These are phyloP conservation scores for Eupelmus urozonus DNA, from an alignment of 2,888 invertebrate species.

Conservation along the genomic window DNA sequence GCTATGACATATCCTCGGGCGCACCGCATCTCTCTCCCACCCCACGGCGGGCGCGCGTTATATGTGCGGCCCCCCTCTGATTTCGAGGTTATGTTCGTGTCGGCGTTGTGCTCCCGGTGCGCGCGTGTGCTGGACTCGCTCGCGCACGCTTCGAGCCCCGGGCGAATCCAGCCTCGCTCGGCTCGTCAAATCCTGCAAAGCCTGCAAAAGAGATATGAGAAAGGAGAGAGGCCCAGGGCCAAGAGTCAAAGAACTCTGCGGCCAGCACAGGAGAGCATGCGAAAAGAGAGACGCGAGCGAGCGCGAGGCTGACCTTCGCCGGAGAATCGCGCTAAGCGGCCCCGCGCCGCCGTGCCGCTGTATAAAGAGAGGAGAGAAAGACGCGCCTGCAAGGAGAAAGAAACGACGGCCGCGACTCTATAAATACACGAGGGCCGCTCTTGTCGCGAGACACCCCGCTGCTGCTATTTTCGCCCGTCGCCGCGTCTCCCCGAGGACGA, in stretches of 20 bases:
- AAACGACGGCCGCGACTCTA: slow-evolving; percentile 14
- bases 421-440: background rate
- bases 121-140: slow-evolving; percentile 10
- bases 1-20: background rate
- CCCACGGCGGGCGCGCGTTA: background rate
- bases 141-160: background rate
- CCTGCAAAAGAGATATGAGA: no score
- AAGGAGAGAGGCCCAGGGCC: no score
- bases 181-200: no score
- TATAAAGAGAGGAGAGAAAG: slow-evolving; percentile 25
- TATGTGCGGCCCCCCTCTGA: background rate
- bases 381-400: no score
- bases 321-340: no score
- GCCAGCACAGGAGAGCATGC: slow-evolving; percentile 32
- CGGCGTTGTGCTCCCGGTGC: slow-evolving; percentile 48
- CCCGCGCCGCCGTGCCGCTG: no score
- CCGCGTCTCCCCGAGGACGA: no score
- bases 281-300: background rate
- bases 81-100: slow-evolving; percentile 57
- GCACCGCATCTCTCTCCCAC: slow-evolving; percentile 3
- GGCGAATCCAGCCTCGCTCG: no score
- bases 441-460: background rate
- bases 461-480: slow-evolving; percentile 30
- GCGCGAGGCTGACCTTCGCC: slow-evolving; percentile 47
- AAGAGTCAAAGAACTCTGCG: background rate